Conservation (phyloP, 2,888 invertebrate genomes). For the Fragum fragum region DNA sequence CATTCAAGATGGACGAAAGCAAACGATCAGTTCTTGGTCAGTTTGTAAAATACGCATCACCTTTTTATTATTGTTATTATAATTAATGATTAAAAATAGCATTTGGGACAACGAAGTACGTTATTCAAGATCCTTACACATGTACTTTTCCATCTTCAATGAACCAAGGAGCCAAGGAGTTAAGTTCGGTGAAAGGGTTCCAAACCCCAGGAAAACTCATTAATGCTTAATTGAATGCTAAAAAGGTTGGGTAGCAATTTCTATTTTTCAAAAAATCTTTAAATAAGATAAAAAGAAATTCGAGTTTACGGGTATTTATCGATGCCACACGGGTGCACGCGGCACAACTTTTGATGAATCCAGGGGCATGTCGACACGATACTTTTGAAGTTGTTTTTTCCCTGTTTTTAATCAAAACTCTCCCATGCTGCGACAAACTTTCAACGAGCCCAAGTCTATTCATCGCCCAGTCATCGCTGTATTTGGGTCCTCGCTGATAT, state of each 20-base stretch:
- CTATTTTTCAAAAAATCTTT: constrained; percentile 2
- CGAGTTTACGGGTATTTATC: constrained; percentile 8
- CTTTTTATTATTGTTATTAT: no score
- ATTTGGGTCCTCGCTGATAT: not conserved
- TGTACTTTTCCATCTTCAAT: no score
- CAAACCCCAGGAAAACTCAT: constrained; percentile 22
- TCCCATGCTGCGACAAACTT: constrained; percentile 5
- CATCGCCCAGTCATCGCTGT: not conserved
- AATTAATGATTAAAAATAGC: no score
- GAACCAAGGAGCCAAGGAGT: not conserved
- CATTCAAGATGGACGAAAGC: no score
- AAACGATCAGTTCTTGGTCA: no score
- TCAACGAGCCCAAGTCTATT: not conserved
- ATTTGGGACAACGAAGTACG: no score
- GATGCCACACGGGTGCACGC: constrained; percentile 8
- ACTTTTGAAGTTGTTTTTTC: constrained; percentile 34
- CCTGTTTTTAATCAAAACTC: constrained; percentile 17
- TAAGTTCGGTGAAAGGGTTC: not conserved
- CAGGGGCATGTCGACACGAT: constrained; percentile 4
- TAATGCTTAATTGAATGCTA: constrained; percentile 25
- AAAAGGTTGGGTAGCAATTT: constrained; percentile 27
- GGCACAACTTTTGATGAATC: constrained; percentile 1
- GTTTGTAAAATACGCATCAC: no score
- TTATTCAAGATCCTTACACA: no score
- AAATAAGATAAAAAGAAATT: constrained; percentile 24